A percentile compares a stretch with the other conserved stretches of the same genome.
Conservation (phyloP, 2,888 invertebrate species). For the Carterocephalus palaemon region DNA sequence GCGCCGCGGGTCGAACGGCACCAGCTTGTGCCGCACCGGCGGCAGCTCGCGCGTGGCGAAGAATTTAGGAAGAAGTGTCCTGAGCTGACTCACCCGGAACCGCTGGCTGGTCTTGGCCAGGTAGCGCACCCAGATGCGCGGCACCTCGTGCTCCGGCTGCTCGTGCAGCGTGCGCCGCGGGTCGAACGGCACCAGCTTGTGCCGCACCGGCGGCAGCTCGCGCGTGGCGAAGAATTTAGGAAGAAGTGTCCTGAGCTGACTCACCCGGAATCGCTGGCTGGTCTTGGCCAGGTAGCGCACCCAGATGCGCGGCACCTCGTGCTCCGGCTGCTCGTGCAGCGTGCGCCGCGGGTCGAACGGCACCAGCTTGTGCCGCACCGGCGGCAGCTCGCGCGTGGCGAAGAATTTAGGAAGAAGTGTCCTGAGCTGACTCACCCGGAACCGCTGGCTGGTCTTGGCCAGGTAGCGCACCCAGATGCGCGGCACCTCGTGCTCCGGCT, state of each 20-base stretch:
- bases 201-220: conserved; percentile 46
- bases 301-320: conserved; percentile 61
- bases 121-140: conserved; percentile 54
- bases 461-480: conserved; percentile 56
- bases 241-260: conserved; percentile 1
- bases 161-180: conserved; percentile 57
- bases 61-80: conserved; percentile 36
- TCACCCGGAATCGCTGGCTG: conserved; percentile 56
- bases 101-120: conserved; percentile 54
- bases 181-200: conserved; percentile 55
- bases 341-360: conserved; percentile 56
- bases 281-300: conserved; percentile 53
- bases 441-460: conserved; percentile 52
- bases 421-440: conserved; percentile 42
- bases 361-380: conserved; percentile 52
- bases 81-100: conserved; percentile 45
- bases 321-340: conserved; percentile 62
- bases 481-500: conserved; percentile 64
- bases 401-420: conserved; percentile 42
- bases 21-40: conserved; percentile 50
- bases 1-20: conserved; percentile 55
- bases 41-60: conserved; percentile 42
- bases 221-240: conserved; percentile 45
- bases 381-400: conserved; percentile 38
- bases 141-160: conserved; percentile 64